Conservation (phyloP, 2,113 vertebrate species). For the Aptenodytes patagonicus region DNA sequence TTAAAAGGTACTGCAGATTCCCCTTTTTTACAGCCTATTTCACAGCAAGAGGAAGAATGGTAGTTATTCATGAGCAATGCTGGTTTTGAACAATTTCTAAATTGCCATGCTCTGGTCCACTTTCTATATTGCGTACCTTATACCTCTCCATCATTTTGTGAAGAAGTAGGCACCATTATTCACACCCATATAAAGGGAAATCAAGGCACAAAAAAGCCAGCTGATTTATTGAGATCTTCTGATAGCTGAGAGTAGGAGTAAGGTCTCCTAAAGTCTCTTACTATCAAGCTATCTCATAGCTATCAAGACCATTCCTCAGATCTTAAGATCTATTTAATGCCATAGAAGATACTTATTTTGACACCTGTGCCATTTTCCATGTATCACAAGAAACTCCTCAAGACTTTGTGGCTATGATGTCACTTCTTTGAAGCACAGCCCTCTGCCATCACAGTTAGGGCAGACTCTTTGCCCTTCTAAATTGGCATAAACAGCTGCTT, state of each 20-base stretch:
- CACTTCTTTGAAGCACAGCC: neutral
- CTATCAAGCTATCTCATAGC: neutral
- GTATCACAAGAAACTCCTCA: neutral
- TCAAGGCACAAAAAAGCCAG: neutral
- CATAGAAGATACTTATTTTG: neutral
- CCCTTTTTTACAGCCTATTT: neutral
- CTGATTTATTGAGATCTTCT: neutral
- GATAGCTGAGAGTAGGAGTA: neutral
- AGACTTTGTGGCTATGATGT: neutral
- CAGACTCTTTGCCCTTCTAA: neutral
- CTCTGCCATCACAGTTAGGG: neutral
- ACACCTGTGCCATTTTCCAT: neutral
- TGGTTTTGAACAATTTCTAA: neutral
- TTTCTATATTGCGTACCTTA: fast-evolving
- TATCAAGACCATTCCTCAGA: neutral
- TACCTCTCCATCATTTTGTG: neutral
- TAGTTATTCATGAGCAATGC: neutral
- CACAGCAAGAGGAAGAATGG: fast-evolving
- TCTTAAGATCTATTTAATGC: neutral
- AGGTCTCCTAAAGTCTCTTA: neutral
- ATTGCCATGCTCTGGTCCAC: neutral
- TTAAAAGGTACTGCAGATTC: neutral
- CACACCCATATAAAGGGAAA: neutral
- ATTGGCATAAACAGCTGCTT: neutral
- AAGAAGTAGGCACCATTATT: neutral